These are phyloP conservation scores for Phalacrocorax carbo DNA, from an alignment of 2,113 vertebrate species.

Conservation along the genomic window DNA sequence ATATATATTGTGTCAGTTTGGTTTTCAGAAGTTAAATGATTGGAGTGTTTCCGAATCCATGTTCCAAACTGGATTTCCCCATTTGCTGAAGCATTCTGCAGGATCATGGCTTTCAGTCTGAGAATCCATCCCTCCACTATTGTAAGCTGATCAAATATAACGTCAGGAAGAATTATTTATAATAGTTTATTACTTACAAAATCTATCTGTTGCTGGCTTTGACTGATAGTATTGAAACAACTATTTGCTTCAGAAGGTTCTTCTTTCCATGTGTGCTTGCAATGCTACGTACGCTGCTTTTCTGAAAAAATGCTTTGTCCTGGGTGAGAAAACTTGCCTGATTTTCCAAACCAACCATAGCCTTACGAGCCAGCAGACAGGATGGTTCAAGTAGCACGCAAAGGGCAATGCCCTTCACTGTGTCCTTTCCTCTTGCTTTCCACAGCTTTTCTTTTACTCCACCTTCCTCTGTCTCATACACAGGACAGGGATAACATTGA, in stretches of 20 bases:
- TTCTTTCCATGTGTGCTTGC: not conserved
- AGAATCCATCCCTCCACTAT: not conserved
- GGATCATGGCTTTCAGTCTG: not conserved
- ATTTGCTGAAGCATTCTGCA: not conserved
- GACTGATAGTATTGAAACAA: not conserved
- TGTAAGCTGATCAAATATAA: not conserved
- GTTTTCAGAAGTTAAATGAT: not conserved
- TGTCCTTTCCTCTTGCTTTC: not conserved
- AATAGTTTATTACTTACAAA: not conserved
- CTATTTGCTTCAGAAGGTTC: not conserved
- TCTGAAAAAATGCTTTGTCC: not conserved
- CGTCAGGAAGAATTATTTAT: not conserved
- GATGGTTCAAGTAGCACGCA: not conserved
- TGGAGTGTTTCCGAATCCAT: not conserved
- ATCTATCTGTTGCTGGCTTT: not conserved
- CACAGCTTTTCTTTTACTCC: not conserved
- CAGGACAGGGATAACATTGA: rapidly evolving
- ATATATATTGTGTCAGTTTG: not conserved
- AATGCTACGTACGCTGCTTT: not conserved
- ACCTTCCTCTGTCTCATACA: not conserved
- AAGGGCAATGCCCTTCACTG: not conserved
- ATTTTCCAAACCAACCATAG: not conserved
- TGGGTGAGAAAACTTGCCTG: not conserved
- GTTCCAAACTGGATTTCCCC: not conserved
- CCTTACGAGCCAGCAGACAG: not conserved